A percentile compares a stretch with the other conserved stretches of the same genome.
Evolutionary conservation across 2,797 vertebrate species (phyloP).

Genomic region (Crocidura indochinensis): DNA sequence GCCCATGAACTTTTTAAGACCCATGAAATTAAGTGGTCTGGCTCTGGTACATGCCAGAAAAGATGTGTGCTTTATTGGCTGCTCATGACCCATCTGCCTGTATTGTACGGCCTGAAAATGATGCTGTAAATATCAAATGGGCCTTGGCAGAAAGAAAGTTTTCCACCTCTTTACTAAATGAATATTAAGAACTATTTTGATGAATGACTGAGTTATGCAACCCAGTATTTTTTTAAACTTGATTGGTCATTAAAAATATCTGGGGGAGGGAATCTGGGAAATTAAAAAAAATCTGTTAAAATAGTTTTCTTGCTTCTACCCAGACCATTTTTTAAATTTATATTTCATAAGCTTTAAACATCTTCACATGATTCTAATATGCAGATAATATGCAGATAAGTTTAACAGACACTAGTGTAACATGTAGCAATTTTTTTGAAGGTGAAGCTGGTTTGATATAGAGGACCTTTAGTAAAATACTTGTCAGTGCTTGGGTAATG

Average conservation of each 20-base stretch:
- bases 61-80: too few species aligned
- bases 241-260: background rate
- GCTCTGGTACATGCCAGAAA: too few species aligned
- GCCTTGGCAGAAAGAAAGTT: too few species aligned
- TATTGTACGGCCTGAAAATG: too few species aligned
- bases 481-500: background rate
- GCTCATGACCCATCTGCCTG: too few species aligned
- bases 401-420: background rate
- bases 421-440: background rate
- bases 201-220: background rate
- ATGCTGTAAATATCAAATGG: too few species aligned
- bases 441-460: background rate
- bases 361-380: background rate
- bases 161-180: background rate
- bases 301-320: background rate
- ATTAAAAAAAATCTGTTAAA: background rate
- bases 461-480: background rate
- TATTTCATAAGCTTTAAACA: background rate
- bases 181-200: slow-evolving; percentile 24
- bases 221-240: background rate
- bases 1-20: too few species aligned
- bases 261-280: background rate
- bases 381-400: background rate
- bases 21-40: too few species aligned
- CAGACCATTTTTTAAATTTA: background rate